phyloP scores from a whole-genome alignment of 2,888 invertebrate species.

The Pocota personata region DNA sequence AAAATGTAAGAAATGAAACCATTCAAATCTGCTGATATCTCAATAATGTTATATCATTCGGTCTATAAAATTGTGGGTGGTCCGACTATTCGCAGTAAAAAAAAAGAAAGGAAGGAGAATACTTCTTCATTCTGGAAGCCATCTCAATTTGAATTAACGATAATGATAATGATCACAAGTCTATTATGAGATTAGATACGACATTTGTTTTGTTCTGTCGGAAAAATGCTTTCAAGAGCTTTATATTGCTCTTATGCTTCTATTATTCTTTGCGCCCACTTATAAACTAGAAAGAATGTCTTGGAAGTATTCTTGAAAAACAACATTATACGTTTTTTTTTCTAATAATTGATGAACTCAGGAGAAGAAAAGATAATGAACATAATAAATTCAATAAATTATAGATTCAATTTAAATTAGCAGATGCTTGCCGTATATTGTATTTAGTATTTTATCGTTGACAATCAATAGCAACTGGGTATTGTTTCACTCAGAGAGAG shows the following conservation, averaged over 20 bases:
- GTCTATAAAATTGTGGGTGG: constrained; percentile 13
- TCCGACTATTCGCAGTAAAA: neutral
- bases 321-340: neutral
- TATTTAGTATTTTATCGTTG: neutral
- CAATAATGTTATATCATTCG: neutral
- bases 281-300: neutral
- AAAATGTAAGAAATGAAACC: neutral
- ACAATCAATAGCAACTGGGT: constrained; percentile 24
- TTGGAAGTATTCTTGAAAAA: neutral
- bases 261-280: constrained; percentile 3
- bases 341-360: constrained; percentile 1
- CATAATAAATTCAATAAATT: constrained; percentile 43
- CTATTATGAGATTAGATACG: constrained; percentile 6
- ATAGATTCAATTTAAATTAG: constrained; percentile 30
- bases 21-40: neutral
- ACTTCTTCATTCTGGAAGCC: constrained; percentile 16
- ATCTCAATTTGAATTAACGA: constrained; percentile 23
- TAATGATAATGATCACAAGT: constrained; percentile 23
- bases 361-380: neutral
- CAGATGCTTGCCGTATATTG: constrained; percentile 41
- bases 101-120: neutral
- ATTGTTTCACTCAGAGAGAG: neutral
- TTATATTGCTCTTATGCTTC: neutral
- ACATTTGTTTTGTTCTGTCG: neutral
- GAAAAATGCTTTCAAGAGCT: neutral